Percentiles rank a stretch among this genome's conserved stretches.
Conservation (phyloP, 2,113 vertebrate genomes). For the Ageneiosus marmoratus region DNA sequence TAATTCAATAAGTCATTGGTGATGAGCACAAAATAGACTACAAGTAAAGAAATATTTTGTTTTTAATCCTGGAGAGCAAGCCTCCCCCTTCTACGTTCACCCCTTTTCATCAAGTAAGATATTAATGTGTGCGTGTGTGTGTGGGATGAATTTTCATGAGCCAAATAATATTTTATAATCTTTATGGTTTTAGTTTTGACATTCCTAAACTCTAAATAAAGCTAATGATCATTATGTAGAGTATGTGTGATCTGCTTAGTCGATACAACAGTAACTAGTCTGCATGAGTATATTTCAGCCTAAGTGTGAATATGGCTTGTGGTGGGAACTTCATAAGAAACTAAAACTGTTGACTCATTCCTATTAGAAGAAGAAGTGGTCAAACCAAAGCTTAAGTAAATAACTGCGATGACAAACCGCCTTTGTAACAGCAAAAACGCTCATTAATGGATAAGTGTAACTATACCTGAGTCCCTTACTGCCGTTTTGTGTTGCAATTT, state of each 20-base stretch:
- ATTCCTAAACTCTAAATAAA: slow-evolving; percentile 29
- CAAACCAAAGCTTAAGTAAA: background rate
- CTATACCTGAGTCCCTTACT: background rate
- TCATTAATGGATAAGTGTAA: background rate
- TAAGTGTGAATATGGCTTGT: background rate
- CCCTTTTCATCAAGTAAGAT: background rate
- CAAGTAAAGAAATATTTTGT: background rate
- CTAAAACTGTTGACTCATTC: background rate
- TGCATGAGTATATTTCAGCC: background rate
- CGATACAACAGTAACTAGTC: background rate
- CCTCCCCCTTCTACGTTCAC: background rate
- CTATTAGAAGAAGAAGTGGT: background rate
- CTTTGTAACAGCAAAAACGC: background rate
- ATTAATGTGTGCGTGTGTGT: slow-evolving; percentile 5
- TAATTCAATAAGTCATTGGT: background rate
- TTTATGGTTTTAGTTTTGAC: background rate
- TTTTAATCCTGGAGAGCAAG: slow-evolving; percentile 36
- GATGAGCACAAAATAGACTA: background rate
- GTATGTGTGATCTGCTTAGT: background rate
- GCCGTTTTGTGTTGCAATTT: background rate
- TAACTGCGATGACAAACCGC: background rate
- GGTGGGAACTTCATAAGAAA: background rate
- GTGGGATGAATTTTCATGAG: background rate
- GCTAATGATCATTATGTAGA: background rate
- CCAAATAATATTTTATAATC: slow-evolving; percentile 3